Conservation (phyloP, 2,113 vertebrate species). For the Ploceus nigricollis region DNA sequence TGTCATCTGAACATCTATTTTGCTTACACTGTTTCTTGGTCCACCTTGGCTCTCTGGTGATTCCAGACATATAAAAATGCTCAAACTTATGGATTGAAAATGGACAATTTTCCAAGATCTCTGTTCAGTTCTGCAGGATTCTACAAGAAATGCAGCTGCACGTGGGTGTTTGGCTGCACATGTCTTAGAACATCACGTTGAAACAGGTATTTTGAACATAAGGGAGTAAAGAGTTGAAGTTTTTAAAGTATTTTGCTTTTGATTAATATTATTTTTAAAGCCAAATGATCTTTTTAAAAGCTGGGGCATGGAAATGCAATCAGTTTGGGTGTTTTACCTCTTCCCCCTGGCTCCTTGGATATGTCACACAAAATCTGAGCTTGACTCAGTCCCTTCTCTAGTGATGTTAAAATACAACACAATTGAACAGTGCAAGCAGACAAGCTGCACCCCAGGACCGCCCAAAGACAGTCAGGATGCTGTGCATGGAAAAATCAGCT, state of each 20-base stretch:
- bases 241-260: background rate
- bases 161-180: background rate
- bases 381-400: background rate
- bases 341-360: background rate
- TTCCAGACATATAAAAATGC: background rate
- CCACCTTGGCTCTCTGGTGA: background rate
- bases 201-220: background rate
- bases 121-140: background rate
- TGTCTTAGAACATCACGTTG: background rate
- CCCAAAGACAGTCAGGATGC: background rate
- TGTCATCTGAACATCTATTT: background rate
- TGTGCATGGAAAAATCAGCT: background rate
- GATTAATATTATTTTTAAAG: background rate
- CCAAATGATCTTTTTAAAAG: background rate
- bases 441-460: fast-evolving
- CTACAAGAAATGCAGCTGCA: background rate
- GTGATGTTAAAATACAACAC: background rate
- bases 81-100: background rate
- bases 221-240: background rate
- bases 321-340: background rate
- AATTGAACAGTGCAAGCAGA: background rate
- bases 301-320: background rate
- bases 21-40: background rate
- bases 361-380: background rate
- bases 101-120: background rate